Evolutionary conservation across 92 coral and sea anemone species (phyloP).

Genomic region (Parazoanthus atlanticus): DNA sequence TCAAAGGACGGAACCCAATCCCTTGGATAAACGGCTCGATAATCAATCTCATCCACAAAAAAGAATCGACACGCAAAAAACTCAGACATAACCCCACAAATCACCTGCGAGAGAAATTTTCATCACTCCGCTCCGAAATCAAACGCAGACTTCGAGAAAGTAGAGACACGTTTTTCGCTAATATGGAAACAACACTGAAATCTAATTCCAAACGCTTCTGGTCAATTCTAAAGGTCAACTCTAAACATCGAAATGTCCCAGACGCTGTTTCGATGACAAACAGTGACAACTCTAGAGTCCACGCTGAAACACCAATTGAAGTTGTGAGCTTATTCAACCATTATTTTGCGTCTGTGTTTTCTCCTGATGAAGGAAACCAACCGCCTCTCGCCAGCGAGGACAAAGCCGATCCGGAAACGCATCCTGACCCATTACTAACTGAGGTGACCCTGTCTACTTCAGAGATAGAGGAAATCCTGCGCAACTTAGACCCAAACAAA

Average conservation of each 20-base stretch:
- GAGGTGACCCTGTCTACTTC: conserved; percentile 13
- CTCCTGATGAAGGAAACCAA: conserved; percentile 34
- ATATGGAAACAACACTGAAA: conserved; percentile 34
- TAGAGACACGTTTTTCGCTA: conserved; percentile 49
- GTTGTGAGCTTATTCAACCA: conserved; percentile 35
- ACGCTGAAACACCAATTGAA: conserved; percentile 7
- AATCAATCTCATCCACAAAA: conserved; percentile 38
- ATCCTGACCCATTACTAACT: conserved; percentile 7
- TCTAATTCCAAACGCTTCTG: conserved; percentile 59
- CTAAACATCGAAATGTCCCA: conserved; percentile 38
- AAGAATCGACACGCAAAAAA: conserved; percentile 42
- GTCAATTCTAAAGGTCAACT: conserved; percentile 34
- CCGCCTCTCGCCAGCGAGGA: conserved; percentile 35
- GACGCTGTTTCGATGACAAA: not conserved
- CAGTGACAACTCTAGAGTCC: not conserved
- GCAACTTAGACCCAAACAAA: conserved; percentile 35
- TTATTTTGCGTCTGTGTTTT: conserved; percentile 45
- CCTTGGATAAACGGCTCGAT: conserved; percentile 50
- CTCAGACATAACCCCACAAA: conserved; percentile 28
- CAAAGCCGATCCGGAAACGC: conserved; percentile 22
- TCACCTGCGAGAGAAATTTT: conserved; percentile 47
- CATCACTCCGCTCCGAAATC: conserved; percentile 44
- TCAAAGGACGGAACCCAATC: conserved; percentile 46
- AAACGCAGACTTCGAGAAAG: conserved; percentile 49
- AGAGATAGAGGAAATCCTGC: conserved; percentile 33